Conservation (phyloP, 2,113 vertebrate species). For the Sclerurus mexicanus region DNA sequence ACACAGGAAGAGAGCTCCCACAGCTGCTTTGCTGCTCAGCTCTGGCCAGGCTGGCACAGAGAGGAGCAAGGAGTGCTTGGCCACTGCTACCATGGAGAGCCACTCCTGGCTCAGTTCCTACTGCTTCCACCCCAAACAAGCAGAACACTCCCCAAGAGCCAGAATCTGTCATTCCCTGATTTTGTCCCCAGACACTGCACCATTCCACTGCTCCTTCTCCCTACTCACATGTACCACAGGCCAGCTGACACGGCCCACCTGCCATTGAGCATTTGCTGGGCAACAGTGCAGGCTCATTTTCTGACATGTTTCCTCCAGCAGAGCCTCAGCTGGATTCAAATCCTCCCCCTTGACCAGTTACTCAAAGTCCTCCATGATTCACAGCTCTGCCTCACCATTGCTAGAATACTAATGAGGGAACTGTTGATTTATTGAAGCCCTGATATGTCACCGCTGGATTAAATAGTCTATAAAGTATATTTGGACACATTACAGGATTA, state of each 20-base stretch:
- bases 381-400: not conserved
- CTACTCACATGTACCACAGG: not conserved
- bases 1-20: not conserved
- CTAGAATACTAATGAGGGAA: conserved; percentile 15
- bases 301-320: not conserved
- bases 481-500: conserved; percentile 36
- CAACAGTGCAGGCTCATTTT: not conserved
- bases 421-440: conserved; percentile 40
- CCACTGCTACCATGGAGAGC: not conserved
- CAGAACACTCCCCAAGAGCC: not conserved
- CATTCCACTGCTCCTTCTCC: rapidly evolving
- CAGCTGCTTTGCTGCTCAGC: not conserved
- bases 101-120: not conserved
- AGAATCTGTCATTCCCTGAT: rapidly evolving
- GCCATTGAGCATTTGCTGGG: not conserved
- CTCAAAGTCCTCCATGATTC: not conserved
- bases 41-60: not conserved
- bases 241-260: not conserved
- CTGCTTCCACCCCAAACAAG: not conserved
- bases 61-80: not conserved
- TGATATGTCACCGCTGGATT: conserved; percentile 38
- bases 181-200: rapidly evolving
- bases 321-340: not conserved
- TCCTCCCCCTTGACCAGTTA: conserved; percentile 7
- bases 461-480: conserved; percentile 45